Base-by-base conservation (phyloP, 2,797 vertebrate genomes). In the Alcedo quadribrachys region DNA sequence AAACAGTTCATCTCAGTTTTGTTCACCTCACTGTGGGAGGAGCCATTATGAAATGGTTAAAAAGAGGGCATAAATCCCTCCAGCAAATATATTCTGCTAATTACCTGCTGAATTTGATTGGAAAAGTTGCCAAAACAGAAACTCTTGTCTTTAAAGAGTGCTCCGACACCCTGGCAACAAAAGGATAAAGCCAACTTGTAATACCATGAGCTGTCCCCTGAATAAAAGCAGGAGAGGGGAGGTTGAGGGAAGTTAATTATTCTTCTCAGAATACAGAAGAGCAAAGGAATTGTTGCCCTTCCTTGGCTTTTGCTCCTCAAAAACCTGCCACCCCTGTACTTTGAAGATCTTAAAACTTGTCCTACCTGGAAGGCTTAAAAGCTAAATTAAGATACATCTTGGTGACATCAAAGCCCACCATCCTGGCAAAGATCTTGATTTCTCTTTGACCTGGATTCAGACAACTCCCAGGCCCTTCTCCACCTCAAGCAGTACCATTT, bases 71-170 rank as follows among this genome's bases (percentile, higher is more conserved):
- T 13, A 55, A 57, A 68, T 18, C 46, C 77, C 65, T 51, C 37
- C 2, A 3, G 51, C 22, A 73, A 76, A 3, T 3, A 6, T 15
- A 27, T 62, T 19, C 57, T 76, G 33, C 22, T 60, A 42, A 0
- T 0, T 0, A 37, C 11, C 13, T 58, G 40, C 51, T 20, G 54
- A 37, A 32, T 0, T 28, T 19, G 35, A 11, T 10, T 12, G 51
- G 60, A 42, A 25, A 46, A 37, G 32, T 1, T 86, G 32, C 20
- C 43, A 28, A 4, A 70, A 19, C 12, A 35, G 62, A 7, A 67
- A 21, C 7, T 22, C 13, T 57, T 12, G 1, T 33, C 46, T 43
- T 66, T 0, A 1, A 20, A 37, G 32, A 70, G 12, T 0, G 1
- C 42, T 20, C 30, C 2, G 28, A 45, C 3, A 54, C 0, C 1